A percentile compares a stretch with the other conserved stretches of the same genome.
These are phyloP conservation scores for Syndactyla subalaris DNA, from an alignment of 2,797 vertebrate species.

Conservation along the genomic window DNA sequence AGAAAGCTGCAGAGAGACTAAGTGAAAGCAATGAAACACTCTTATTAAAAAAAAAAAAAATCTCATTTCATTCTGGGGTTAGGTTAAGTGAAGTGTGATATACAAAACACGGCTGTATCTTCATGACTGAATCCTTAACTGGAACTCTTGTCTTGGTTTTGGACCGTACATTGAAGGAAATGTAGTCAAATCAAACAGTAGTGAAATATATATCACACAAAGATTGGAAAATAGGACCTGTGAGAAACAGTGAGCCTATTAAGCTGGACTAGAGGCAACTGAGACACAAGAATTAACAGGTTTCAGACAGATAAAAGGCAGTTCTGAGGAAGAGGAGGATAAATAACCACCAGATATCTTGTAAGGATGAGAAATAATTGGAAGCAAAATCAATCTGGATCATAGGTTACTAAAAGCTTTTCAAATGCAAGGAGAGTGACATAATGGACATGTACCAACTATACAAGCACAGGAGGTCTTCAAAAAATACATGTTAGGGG, in stretches of 20 bases:
- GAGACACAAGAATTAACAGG: not conserved
- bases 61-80: not conserved
- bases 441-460: not conserved
- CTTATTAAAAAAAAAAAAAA: not conserved
- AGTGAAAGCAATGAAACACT: not conserved
- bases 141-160: not conserved
- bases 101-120: not conserved
- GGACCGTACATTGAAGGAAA: not conserved
- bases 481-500: not conserved
- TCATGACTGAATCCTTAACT: not conserved
- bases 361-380: conserved; percentile 20
- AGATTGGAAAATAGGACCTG: not conserved
- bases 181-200: not conserved
- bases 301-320: not conserved
- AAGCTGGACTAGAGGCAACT: not conserved
- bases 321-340: not conserved
- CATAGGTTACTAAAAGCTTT: not conserved
- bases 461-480: not conserved
- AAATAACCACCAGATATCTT: not conserved
- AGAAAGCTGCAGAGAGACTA: not conserved
- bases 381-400: conserved; percentile 17
- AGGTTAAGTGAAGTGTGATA: not conserved
- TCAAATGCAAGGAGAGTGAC: not conserved
- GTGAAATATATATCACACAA: not conserved
- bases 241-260: not conserved